phyloP scores from a whole-genome alignment of 2,888 invertebrate genomes.

The Entomobrya proxima region DNA sequence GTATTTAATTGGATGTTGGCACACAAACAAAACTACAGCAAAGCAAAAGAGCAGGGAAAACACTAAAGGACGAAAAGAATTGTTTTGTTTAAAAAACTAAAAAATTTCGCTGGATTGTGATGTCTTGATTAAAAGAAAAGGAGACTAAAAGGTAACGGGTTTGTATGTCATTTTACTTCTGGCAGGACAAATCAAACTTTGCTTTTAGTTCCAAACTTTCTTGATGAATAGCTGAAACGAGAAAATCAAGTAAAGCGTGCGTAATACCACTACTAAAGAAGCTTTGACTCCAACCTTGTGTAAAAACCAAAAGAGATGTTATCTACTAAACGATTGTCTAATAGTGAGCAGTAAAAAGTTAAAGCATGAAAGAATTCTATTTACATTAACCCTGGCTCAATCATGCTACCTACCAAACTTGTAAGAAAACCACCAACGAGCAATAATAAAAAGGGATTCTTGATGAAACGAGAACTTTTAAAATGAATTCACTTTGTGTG shows the following conservation, averaged over 20 bases:
- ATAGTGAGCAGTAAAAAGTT: not conserved
- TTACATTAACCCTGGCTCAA: not conserved
- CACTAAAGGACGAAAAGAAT: too few relatives aligned
- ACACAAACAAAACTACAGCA: too few relatives aligned
- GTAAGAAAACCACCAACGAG: constrained; percentile 15
- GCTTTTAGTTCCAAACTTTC: constrained; percentile 38
- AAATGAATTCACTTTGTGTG: not conserved
- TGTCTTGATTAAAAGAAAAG: not conserved
- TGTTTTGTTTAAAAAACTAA: too few relatives aligned
- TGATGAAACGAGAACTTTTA: constrained; percentile 22
- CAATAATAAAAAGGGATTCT: constrained; percentile 16
- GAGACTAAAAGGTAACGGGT: not conserved
- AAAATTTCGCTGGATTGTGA: too few relatives aligned
- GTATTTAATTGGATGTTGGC: too few relatives aligned
- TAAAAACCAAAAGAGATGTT: not conserved
- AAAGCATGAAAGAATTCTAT: constrained; percentile 14
- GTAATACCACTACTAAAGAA: not conserved
- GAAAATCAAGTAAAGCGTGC: constrained; percentile 22
- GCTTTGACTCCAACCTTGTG: not conserved
- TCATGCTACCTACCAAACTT: not conserved
- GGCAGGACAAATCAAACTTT: constrained; percentile 38
- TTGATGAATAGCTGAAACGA: constrained; percentile 1
- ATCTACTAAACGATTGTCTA: constrained; percentile 10
- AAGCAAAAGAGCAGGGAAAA: too few relatives aligned
- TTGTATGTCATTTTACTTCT: constrained; percentile 24